Base-by-base conservation (phyloP, 2,113 vertebrate genomes). In the Podilymbus podiceps region DNA sequence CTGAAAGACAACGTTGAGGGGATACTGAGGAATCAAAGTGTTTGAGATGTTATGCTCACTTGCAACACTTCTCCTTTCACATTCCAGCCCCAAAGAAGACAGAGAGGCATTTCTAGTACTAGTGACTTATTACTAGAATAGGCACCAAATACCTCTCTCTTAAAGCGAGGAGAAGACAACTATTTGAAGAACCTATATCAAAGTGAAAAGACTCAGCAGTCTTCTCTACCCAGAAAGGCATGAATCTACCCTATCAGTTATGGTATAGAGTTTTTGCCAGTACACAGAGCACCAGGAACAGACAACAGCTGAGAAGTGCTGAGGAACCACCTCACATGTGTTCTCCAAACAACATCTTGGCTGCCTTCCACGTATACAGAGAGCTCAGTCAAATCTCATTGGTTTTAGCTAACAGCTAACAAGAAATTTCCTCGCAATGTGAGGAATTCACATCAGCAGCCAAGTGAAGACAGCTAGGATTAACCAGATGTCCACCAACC, bases 381-480 rank as follows among this genome's bases (percentile, higher is more conserved):
- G 86, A 80, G 85, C 92, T 96, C 82, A 90, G 75, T 91, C 90
- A 97, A 94, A 96, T 96, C 96, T 95, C 93, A 74, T 74, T 71
- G 79, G 92, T 94, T 95, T 96, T 92, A 96, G 89, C 81, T 83
- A 93, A 75, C 89, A 89, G 82, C 81, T 96, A 94, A 90, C 82
- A 96, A 96, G 89, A 96, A 93, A 95, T 92, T 96, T 96, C 82
- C 90, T 93, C 33, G 20, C 92, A 96, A 79, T 84, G 90, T 86
- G 96, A 96, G 88, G 91, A 96, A 96, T 96, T 94, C 75, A 90
- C 55, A 95, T 80, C 92, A 77, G 78, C 16, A 0, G 91, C 96
- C 96, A 97, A 96, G 85, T 88, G 96, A 96, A 91, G 93, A 95
- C 95, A 96, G 88, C 85, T 80, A 93, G 93, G 96, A 96, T 96